phyloP scores from a whole-genome alignment of 1,140 invertebrate species.

The Yoshiicerus persimilis region DNA sequence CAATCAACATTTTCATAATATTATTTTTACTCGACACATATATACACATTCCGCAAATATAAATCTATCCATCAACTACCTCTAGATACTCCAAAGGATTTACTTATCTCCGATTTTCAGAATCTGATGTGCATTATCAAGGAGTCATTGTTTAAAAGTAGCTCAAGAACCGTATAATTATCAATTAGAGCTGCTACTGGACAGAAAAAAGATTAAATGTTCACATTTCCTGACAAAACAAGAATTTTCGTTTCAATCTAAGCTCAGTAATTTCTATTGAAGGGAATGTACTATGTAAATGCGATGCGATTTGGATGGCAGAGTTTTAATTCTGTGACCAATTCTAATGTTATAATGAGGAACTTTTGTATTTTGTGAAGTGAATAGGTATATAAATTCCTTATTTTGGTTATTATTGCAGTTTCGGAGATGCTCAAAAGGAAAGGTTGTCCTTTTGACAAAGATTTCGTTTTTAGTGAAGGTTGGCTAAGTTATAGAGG shows the following conservation, averaged over 20 bases:
- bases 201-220: too few species aligned
- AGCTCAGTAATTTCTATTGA: too few species aligned
- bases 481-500: not conserved
- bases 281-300: too few species aligned
- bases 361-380: not conserved
- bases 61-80: not conserved
- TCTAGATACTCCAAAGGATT: too few species aligned
- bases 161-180: too few species aligned
- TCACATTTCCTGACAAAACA: too few species aligned
- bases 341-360: not conserved
- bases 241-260: too few species aligned
- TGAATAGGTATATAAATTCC: not conserved
- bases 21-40: not conserved
- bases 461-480: not conserved
- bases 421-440: not conserved
- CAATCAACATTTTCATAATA: not conserved
- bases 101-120: too few species aligned
- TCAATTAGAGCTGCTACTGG: too few species aligned
- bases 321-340: not conserved
- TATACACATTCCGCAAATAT: not conserved
- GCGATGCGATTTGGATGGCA: not conserved
- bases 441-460: not conserved
- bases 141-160: too few species aligned
- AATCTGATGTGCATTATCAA: too few species aligned
- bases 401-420: not conserved